Evolutionary conservation across 2,888 invertebrate species (phyloP).

Genomic region (Tipula helvola): DNA sequence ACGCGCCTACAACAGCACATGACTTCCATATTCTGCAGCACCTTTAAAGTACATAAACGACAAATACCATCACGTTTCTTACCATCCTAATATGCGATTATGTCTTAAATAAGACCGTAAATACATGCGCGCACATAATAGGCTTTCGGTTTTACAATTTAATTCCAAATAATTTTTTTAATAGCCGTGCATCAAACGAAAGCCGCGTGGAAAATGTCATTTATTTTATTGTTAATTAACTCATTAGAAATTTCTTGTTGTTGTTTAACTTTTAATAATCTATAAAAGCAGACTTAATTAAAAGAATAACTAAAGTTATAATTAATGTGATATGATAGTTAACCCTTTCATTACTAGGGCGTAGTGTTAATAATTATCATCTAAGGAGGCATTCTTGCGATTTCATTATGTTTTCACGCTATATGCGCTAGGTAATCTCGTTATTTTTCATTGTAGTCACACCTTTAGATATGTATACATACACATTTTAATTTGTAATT

Average conservation of each 20-base stretch:
- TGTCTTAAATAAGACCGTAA: background rate
- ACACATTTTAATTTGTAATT: background rate
- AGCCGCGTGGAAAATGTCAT: background rate
- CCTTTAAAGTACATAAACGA: background rate
- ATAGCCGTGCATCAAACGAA: background rate
- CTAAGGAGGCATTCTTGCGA: background rate
- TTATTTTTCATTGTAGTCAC: background rate
- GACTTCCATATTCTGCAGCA: background rate
- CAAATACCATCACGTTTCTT: background rate
- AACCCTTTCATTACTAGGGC: background rate
- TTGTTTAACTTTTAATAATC: background rate
- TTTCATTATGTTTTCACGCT: background rate
- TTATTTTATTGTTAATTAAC: background rate
- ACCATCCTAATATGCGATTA: background rate
- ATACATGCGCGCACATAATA: background rate
- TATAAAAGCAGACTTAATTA: background rate
- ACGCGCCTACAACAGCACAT: background rate
- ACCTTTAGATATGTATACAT: background rate
- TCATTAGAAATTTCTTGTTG: background rate
- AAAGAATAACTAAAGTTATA: background rate
- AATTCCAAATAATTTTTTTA: background rate
- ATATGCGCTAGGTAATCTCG: background rate
- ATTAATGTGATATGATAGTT: background rate
- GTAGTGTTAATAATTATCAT: background rate
- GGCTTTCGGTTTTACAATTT: background rate